These are phyloP conservation scores for Ernsta delagoae DNA, from an alignment of 2,888 invertebrate genomes.

Conservation along the genomic window DNA sequence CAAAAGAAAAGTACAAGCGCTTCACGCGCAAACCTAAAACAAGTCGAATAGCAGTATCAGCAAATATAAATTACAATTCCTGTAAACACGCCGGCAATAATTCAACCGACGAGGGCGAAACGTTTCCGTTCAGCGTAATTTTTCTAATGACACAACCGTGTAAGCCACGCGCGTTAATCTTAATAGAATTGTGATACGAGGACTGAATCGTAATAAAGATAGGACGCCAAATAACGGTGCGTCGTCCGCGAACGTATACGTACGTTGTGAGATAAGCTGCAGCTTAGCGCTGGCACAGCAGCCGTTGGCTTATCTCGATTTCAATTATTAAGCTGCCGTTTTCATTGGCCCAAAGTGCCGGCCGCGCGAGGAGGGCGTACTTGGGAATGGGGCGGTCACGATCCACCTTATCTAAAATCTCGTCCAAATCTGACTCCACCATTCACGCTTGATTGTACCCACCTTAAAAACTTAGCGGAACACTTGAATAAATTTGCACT, in stretches of 20 bases:
- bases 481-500: constrained; percentile 31
- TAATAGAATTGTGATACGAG: constrained; percentile 60
- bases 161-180: constrained; percentile 49
- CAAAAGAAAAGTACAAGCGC: not conserved
- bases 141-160: constrained; percentile 31
- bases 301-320: constrained; percentile 82
- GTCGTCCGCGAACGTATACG: constrained; percentile 71
- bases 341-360: constrained; percentile 71
- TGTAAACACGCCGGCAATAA: constrained; percentile 21
- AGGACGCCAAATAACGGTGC: constrained; percentile 65
- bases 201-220: constrained; percentile 63
- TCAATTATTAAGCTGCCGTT: constrained; percentile 81
- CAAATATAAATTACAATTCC: constrained; percentile 18
- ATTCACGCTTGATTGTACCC: constrained; percentile 63
- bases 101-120: constrained; percentile 2
- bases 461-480: constrained; percentile 50
- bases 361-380: constrained; percentile 54
- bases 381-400: constrained; percentile 70
- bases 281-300: constrained; percentile 76
- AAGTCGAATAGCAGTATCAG: not conserved
- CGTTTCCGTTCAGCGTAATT: constrained; percentile 27
- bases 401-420: constrained; percentile 74
- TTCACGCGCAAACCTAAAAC: too few relatives aligned
- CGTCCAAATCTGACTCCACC: constrained; percentile 69
- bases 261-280: constrained; percentile 76